Evolutionary conservation across 2,113 vertebrate genomes (phyloP), one percentile per base, ranked within the genome.

Genomic region (Ploceus nigricollis): DNA sequence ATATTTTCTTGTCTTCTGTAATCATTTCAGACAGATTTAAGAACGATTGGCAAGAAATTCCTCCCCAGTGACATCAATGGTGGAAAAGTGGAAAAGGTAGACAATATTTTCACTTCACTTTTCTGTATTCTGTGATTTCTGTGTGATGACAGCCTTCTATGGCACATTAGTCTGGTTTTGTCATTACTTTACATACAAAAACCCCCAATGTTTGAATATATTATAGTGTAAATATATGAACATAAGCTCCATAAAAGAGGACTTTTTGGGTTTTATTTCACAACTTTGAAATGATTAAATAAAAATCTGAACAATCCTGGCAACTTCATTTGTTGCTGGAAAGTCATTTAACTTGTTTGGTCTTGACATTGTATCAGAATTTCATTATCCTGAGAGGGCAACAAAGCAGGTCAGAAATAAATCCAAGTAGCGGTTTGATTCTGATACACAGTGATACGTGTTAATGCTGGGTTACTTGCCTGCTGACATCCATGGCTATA

Each of bases 31-130:
- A 99, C 97, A 98, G 99, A 99, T 98, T 98, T 99, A 94, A 99
- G 99, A 98, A 98, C 98, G 54, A 98, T 99, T 96, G 99, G 99
- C 90, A 99, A 98, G 96, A 99, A 98, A 89, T 98, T 98, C 88
- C 98, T 99, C 17, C 99, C 99, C n/a, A 96, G 97, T 89, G 99
- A 99, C 96, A 99, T 99, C 97, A 99, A 99, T 96, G 99, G 99
- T 95, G 99, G 99, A 97, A 98, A 98, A 94, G 98, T 99, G 86
- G 99, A 99, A 96, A 99, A 99, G 98, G 99, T 99, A 98, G 98
- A 92, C 35, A 21, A 63, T 57, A 9, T 35, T 81, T 71, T 64
- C 84, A 47, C 37, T 83, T 96, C 30, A 69, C 23, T 87, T 56
- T 61, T 80, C 39, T 28, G 9, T 90, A 3, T 65, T 70, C 37